phyloP scores from a whole-genome alignment of 2,797 vertebrate species.

The Champsocephalus gunnari region DNA sequence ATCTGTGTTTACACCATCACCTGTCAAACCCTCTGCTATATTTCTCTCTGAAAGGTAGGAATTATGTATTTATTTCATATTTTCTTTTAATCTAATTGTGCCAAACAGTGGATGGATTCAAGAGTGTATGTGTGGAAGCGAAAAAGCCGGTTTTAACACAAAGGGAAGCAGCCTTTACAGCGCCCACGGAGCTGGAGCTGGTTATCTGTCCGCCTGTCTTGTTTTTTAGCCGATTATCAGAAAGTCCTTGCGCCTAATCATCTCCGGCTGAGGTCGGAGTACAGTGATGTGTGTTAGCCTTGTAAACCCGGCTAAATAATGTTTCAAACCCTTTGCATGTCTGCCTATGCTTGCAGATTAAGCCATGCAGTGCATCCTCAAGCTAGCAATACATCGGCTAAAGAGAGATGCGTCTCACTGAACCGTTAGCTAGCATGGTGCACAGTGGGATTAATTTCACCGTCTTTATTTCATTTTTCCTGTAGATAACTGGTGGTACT shows the following conservation, averaged over 20 bases:
- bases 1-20: conserved; percentile 83
- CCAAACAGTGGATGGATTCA: not conserved
- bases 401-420: conserved; percentile 21
- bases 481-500: fast-evolving
- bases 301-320: conserved; percentile 5
- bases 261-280: conserved; percentile 59
- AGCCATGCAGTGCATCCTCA: conserved; percentile 45
- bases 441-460: conserved; percentile 21
- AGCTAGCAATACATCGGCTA: conserved; percentile 26
- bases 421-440: conserved; percentile 6
- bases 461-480: not conserved
- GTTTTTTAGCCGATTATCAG: conserved; percentile 78
- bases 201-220: conserved; percentile 67
- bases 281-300: conserved; percentile 34
- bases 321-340: not conserved
- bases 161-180: conserved; percentile 50
- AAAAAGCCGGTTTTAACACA: conserved; percentile 5
- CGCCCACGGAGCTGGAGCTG: conserved; percentile 64
- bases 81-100: not conserved
- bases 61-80: not conserved
- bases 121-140: fast-evolving
- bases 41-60: conserved; percentile 79
- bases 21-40: conserved; percentile 77
- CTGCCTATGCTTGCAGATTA: conserved; percentile 26
- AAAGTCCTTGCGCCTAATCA: conserved; percentile 75